Evolutionary conservation across 2,113 vertebrate genomes (phyloP).

Genomic region (Pseudorasbora parva): DNA sequence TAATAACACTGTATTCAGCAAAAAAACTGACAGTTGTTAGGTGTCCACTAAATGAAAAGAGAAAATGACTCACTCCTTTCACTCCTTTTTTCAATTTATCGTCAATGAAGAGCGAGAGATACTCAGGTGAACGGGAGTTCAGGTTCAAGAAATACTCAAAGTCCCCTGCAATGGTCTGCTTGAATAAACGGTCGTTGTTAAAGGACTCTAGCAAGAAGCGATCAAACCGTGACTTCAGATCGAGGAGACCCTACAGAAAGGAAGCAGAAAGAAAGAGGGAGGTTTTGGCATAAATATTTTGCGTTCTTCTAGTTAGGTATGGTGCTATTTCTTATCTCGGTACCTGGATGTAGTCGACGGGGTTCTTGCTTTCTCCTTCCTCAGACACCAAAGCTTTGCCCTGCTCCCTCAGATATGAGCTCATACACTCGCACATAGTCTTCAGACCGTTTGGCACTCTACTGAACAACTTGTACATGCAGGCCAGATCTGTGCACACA

Average conservation of each 20-base stretch:
- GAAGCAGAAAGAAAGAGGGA: neutral
- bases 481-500: slow-evolving; percentile 87
- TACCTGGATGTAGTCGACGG: slow-evolving; percentile 99
- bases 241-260: slow-evolving; percentile 86
- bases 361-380: slow-evolving; percentile 98
- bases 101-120: slow-evolving; percentile 99
- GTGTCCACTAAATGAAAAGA: neutral
- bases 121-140: slow-evolving; percentile 98
- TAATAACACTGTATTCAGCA: too few relatives aligned
- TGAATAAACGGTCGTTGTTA: slow-evolving; percentile 97
- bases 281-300: neutral
- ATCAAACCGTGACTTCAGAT: slow-evolving; percentile 96
- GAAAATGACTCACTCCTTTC: slow-evolving; percentile 88
- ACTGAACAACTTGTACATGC: slow-evolving; percentile 99
- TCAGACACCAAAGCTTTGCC: slow-evolving; percentile 98
- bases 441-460: slow-evolving; percentile 98
- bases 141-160: slow-evolving; percentile 99
- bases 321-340: neutral
- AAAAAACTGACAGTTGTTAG: neutral
- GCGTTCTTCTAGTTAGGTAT: neutral
- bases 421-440: slow-evolving; percentile 99
- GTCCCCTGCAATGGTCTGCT: slow-evolving; percentile 98
- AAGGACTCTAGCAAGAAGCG: slow-evolving; percentile 97
- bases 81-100: slow-evolving; percentile 99
- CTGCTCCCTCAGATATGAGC: slow-evolving; percentile 95